Evolutionary conservation across 2,888 invertebrate species (phyloP).

Genomic region (Drosophila monieri): DNA sequence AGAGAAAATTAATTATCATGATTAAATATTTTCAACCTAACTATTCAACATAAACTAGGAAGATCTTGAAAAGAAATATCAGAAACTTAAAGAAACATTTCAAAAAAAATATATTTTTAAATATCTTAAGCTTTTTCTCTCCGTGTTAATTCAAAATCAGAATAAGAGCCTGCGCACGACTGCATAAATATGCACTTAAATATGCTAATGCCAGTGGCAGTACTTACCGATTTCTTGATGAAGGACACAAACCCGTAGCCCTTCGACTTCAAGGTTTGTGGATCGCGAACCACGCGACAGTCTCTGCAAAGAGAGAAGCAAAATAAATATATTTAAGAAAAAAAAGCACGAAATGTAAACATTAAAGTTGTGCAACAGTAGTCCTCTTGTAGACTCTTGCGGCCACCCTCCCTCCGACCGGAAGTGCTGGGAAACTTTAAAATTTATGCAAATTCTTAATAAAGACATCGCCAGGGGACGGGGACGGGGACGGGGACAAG

Average conservation of each 20-base stretch:
- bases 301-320: constrained; percentile 88
- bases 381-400: constrained; percentile 7
- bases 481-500: neutral
- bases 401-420: neutral
- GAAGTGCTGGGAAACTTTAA: constrained; percentile 46
- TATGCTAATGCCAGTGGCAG: constrained; percentile 32
- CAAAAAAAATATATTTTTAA: neutral
- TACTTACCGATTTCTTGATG: constrained; percentile 97
- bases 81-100: neutral
- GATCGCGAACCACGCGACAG: constrained; percentile 99
- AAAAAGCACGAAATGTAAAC: constrained; percentile 25
- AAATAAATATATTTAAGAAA: constrained; percentile 5
- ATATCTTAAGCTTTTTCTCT: constrained; percentile 2
- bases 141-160: constrained; percentile 17
- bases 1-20: constrained; percentile 1
- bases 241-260: constrained; percentile 99
- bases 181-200: constrained; percentile 52
- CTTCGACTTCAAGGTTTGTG: constrained; percentile 99
- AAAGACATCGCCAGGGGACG: constrained; percentile 51
- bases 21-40: neutral
- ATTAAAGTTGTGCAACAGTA: constrained; percentile 29
- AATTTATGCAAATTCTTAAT: constrained; percentile 64
- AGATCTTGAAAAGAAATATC: neutral
- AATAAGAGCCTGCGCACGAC: constrained; percentile 39
- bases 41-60: neutral